Base-by-base conservation (phyloP, 1,140 invertebrate species). In the Calosoma granatense region DNA sequence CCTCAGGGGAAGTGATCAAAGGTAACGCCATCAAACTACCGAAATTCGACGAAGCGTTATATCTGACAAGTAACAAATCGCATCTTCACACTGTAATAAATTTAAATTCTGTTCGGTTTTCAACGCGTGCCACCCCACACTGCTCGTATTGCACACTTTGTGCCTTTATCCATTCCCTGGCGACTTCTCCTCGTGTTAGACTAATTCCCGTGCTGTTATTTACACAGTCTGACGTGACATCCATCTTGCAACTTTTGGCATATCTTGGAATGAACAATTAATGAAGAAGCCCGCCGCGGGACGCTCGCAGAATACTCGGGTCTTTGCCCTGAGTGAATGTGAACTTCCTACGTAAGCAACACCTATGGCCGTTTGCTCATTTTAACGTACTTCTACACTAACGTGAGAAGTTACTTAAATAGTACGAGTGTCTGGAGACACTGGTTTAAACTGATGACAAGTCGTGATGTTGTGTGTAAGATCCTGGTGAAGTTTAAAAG, bases 71-170 rank as follows among this genome's bases (percentile, higher is more conserved):
- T 47, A 47, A 47, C 41, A 47, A 47, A 47, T 47, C 41, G 41
- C 15, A 47, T 47, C 41, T 47, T 47, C 41, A 17, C 41, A 17
- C 41, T 6, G 41, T 47, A 47, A 47, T 47, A 47, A 47, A 47
- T 47, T 47, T 47, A 47, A 47, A 47, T 47, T 47, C 41, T 47
- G 41, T 47, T 47, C 41, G 41, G 41, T 47, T 47, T 47, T 47
- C 41, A 17, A 17, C 41, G 17, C 41, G n/a, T 36, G 26, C 26
- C n/a, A 36, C n/a, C 6, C 26, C 26, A 36, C n/a, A n/a, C 26
- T n/a, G 26, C 26, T 36, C n/a, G n/a, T n/a, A n/a, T n/a, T 36
- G 26, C 6, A 36, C 26, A 36, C n/a, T 36, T 9, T 36, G 26
- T 36, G n/a, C n/a, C n/a, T n/a, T n/a, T n/a, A n/a, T n/a, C n/a